Evolutionary conservation across 2,888 invertebrate species (phyloP), one percentile per base, ranked within the genome.

Genomic region (Anagyrus pseudococci): DNA sequence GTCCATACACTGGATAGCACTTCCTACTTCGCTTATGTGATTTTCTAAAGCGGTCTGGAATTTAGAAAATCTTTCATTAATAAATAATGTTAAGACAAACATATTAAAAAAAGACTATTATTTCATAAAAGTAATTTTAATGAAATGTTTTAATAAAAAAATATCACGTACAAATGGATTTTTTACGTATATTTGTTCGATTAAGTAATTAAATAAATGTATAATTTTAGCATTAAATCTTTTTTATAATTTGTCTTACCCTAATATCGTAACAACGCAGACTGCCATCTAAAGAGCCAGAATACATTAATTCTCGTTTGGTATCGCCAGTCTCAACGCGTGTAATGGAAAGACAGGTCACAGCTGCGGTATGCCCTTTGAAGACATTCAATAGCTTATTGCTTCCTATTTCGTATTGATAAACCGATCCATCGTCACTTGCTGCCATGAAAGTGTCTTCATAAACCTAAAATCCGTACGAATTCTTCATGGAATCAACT

Each of bases 1-100:
- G 69, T 91, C 91, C 85, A 92, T 88, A 19, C 91, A 89, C 73
- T 91, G 91, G 66, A 91, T 84, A 0, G 89, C 87, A 73, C 87
- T 87, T 6, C 85, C 82, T 1, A 88, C 81, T 67, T 84, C 82
- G 66, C 84, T 83, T 44, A 84, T 83, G 3, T 85, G 82, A 58
- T 85, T 82, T 71, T 85, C 84, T 59, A 83, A 71, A 0, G 85
- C 86, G 52, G 83, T 85, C 87, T 87, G 78, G 58, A 83, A 81
- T n/a, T n/a, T n/a, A n/a, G 64, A 49, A 53, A n/a, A 60, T 53
- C 29, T 50, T 29, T 40, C 43, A 44, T 43, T 41, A 23, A 33
- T 23, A 33, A 44, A 29, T 49, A n/a, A 33, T 26, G 33, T 26
- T 25, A 43, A 43, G 17, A 43, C 15, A 7, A 48, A 40, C 23